Base-by-base conservation (phyloP, 2,888 invertebrate genomes). In the Selenia dentaria region DNA sequence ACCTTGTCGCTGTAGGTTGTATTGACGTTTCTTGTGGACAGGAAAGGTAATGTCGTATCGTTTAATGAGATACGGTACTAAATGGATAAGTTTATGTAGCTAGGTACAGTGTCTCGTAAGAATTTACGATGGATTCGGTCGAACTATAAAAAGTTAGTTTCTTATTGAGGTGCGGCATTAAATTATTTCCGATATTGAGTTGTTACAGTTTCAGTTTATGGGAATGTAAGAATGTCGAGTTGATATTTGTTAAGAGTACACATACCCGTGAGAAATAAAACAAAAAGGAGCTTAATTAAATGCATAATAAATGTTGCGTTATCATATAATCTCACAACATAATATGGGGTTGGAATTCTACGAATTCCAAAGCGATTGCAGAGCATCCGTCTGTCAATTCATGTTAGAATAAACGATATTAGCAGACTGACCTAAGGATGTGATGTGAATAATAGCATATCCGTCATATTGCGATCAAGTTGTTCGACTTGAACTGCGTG, bases 81-180 rank as follows among this genome's bases (percentile, higher is more conserved):
- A 28, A 48, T 1, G 31, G 37, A 20, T 37, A 48, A 42, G 22
- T 37, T 41, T 37, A 50, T 52, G 28, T 46, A 53, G 42, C 45
- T 57, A 54, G 41, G 44, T 51, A 50, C 48, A 41, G 22, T 25
- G 45, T 57, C 51, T 45, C 39, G 46, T 54, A 51, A 51, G 47
- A 56, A 56, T 60, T 60, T 60, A 60, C 60, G 60, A 57, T 49
- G 45, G 56, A 54, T 49, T 53, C 51, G 49, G 46, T 51, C 42
- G 32, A 53, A 57, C 57, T 55, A 57, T 59, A 57, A 57, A 59
- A 59, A 56, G 54, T 57, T 56, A 59, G 51, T 51, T 54, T 59
- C 56, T 48, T 52, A 59, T 57, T 50, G 56, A 56, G 48, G 46
- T 40, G 51, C 42, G 34, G 48, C 38, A 52, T 54, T 59, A 59